These are phyloP conservation scores for Mastomys coucha DNA, from an alignment of 2,113 vertebrate genomes.

Conservation along the genomic window DNA sequence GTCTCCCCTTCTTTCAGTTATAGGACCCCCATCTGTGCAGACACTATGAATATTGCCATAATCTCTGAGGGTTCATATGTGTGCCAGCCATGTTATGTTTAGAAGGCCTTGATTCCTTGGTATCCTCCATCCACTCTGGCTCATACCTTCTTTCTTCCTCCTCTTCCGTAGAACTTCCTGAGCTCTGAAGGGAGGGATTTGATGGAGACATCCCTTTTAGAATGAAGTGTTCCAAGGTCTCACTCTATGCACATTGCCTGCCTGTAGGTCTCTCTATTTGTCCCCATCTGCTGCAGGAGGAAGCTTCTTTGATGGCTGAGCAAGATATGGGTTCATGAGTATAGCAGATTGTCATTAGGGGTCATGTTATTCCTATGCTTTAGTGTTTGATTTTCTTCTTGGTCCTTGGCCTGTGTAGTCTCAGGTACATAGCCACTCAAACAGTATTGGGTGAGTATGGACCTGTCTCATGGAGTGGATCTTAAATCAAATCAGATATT, in stretches of 20 bases:
- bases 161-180: background rate
- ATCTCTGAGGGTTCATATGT: background rate
- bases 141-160: background rate
- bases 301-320: background rate
- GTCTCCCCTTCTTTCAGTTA: background rate
- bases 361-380: background rate
- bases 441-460: background rate
- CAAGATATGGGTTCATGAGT: background rate
- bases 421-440: background rate
- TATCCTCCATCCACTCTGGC: background rate
- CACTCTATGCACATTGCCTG: background rate
- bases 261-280: background rate
- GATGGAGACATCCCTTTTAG: background rate
- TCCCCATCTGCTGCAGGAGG: background rate
- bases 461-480: background rate
- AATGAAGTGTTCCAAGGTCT: background rate
- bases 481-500: background rate
- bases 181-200: background rate
- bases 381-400: background rate
- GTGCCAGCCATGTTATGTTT: background rate
- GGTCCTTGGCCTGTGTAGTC: background rate
- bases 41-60: background rate
- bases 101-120: background rate
- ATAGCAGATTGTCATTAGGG: background rate
- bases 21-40: background rate